Conservation (phyloP, 2,888 invertebrate species). For the Dysmachus trigonus region DNA sequence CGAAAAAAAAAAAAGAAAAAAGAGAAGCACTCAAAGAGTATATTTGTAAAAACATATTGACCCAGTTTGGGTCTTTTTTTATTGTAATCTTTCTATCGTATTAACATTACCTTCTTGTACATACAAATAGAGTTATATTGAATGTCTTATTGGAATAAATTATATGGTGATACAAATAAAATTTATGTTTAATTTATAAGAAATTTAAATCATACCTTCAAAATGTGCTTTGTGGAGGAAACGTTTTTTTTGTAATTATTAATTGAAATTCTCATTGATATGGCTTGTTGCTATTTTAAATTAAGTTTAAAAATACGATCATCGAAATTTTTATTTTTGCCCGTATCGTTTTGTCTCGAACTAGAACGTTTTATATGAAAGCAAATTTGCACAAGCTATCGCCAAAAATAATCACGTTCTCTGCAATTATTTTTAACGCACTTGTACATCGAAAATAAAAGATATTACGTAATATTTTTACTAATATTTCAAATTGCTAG, state of each 20-base stretch:
- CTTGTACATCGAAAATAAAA: too few relatives aligned
- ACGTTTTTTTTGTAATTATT: too few relatives aligned
- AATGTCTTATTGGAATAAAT: constrained; percentile 20
- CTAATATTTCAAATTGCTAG: too few relatives aligned
- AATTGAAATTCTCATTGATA: background rate
- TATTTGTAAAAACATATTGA: constrained; percentile 35
- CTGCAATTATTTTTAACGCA: too few relatives aligned
- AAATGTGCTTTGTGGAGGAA: background rate
- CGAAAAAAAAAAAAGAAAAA: background rate
- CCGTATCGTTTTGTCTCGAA: too few relatives aligned
- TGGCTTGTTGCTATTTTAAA: too few relatives aligned
- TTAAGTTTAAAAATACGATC: too few relatives aligned
- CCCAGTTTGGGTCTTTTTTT: constrained; percentile 6
- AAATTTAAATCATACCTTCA: background rate
- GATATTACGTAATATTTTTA: too few relatives aligned
- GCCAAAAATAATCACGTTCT: too few relatives aligned
- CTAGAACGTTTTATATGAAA: too few relatives aligned
- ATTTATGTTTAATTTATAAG: background rate
- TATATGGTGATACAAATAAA: background rate
- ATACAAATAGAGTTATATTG: constrained; percentile 3
- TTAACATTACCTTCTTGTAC: background rate
- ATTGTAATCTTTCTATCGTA: constrained; percentile 31
- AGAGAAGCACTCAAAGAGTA: constrained; percentile 8
- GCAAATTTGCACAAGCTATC: too few relatives aligned
- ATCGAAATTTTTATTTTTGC: too few relatives aligned